Evolutionary conservation across 2,888 invertebrate species (phyloP), one percentile per base, ranked within the genome.

Genomic region (Eupithecia centaureata): DNA sequence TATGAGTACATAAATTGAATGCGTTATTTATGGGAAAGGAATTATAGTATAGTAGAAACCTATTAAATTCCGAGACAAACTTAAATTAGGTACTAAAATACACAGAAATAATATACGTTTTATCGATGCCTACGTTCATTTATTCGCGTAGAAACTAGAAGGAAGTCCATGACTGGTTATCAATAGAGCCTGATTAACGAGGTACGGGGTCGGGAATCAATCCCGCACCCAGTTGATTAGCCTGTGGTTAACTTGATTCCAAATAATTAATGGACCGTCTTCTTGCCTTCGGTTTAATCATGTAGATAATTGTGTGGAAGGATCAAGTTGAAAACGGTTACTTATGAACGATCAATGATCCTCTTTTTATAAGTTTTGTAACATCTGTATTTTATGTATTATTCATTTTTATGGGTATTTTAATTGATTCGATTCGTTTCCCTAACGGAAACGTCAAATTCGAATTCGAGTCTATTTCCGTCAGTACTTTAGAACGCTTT

Each of bases 131-230:
- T 10, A 8, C 18, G 18, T 42, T 12, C n/a, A 47, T 47, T 47
- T n/a, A n/a, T 47, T 10, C 18, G 3, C 22, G 10, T 47, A 22
- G 18, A 10, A 47, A 47, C 47, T 22, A 47, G 47, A 22, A 47
- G 47, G 22, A 56, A 56, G 8, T 28, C n/a, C n/a, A 7, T n/a
- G 54, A n/a, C 22, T 5, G 25, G 60, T 56, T 65, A 69, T 69
- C 65, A 69, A 69, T 69, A 63, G 65, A 60, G 47, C 27, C 65
- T 69, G 62, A 69, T 69, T 62, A 65, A 30, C 65, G 56, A 32
- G 65, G 15, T 18, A 57, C 42, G 61, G 42, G 61, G 30, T 56
- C 38, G 68, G 68, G 59, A 68, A 65, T 69, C 65, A 63, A 69
- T 65, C 63, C 61, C 54, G 54, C 28, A 56, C 56, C 47, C 32